phyloP scores from a whole-genome alignment of 2,113 vertebrate species.

The Eurystomus gularis region DNA sequence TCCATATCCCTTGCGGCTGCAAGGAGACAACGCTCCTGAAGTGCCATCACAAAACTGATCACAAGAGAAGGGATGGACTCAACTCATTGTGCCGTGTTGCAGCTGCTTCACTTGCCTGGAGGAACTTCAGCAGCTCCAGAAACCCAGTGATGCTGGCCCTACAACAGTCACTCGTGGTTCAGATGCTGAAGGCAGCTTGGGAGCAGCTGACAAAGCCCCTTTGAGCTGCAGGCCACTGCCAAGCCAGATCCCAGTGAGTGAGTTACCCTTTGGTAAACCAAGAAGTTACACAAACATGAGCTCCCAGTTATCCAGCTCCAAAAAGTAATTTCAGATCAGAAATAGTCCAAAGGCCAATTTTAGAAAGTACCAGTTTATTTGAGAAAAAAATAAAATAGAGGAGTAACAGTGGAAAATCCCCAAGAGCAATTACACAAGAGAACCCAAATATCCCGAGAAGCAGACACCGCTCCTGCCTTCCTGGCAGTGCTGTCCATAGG shows the following conservation, averaged over 20 bases:
- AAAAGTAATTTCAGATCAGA: constrained; percentile 3
- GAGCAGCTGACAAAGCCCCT: constrained; percentile 2
- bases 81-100: rapidly evolving
- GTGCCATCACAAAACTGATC: neutral
- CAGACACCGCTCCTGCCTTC: neutral
- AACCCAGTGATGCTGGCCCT: neutral
- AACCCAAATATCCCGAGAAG: neutral
- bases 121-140: neutral
- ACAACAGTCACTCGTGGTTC: neutral
- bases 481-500: neutral
- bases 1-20: neutral
- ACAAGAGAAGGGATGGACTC: neutral
- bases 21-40: rapidly evolving
- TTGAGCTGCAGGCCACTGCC: neutral
- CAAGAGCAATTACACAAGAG: constrained; percentile 57
- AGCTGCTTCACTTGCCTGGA: neutral
- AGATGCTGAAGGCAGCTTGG: neutral
- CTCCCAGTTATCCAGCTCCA: neutral
- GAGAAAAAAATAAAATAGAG: constrained; percentile 35
- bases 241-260: rapidly evolving
- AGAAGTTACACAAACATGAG: neutral
- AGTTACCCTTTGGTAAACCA: neutral
- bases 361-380: constrained; percentile 81
- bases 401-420: constrained; percentile 72
- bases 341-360: neutral